A percentile compares a stretch with the other conserved stretches of the same genome.
These are phyloP conservation scores for Hippocampus mohnikei DNA, from an alignment of 2,113 vertebrate genomes.

Conservation along the genomic window DNA sequence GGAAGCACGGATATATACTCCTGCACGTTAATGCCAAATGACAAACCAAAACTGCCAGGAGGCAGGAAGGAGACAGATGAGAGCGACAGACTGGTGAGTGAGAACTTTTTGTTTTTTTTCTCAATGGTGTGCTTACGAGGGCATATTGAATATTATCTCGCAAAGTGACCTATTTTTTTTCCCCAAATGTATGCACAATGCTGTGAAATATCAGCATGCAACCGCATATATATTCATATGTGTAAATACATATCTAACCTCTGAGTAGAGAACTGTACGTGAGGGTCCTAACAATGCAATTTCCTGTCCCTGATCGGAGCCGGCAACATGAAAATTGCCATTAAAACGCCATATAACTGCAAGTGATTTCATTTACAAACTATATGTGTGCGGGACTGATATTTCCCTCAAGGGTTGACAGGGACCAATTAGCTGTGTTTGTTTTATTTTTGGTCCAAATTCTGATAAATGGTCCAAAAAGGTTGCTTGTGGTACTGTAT, in stretches of 20 bases:
- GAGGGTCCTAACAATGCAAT: background rate
- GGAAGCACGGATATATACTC: background rate
- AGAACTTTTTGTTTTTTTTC: background rate
- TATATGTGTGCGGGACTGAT: background rate
- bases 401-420: background rate
- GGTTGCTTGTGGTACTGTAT: too few species aligned
- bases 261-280: too few species aligned
- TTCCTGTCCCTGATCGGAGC: background rate
- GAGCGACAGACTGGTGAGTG: background rate
- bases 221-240: too few species aligned
- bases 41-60: background rate
- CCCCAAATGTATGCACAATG: slow-evolving; percentile 40
- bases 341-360: background rate
- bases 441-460: background rate
- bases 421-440: background rate
- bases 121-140: background rate
- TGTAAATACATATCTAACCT: background rate
- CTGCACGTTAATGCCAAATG: background rate
- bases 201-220: background rate
- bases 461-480: background rate
- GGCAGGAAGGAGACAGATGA: background rate
- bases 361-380: background rate
- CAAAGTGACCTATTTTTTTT: slow-evolving; percentile 45
- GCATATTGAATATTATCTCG: slow-evolving; percentile 25
- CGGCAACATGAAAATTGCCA: background rate